A percentile compares a stretch with the other conserved stretches of the same genome.
phyloP scores from a whole-genome alignment of 1,140 invertebrate genomes.

The Thaumatotibia leucotreta region DNA sequence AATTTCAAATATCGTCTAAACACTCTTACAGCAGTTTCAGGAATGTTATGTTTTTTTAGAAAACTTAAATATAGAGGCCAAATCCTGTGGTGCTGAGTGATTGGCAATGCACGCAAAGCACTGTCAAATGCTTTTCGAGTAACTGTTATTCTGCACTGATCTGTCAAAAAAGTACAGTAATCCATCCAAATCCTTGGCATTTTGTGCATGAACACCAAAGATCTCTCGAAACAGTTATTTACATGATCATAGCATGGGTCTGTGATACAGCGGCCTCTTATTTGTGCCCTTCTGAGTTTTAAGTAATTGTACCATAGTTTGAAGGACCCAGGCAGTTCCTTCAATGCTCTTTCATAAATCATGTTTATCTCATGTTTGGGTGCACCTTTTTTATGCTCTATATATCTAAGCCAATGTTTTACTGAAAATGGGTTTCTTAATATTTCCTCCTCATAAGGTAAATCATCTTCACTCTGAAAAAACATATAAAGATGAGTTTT shows the following conservation, averaged over 20 bases:
- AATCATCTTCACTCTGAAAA: constrained; percentile 92
- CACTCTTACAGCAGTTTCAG: constrained; percentile 97
- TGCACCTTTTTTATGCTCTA: constrained; percentile 95
- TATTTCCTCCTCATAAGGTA: constrained; percentile 99
- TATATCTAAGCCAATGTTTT: constrained; percentile 98
- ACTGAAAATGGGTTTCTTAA: constrained; percentile 97
- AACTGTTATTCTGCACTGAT: constrained; percentile 92
- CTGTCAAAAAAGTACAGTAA: constrained; percentile 94
- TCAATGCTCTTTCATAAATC: constrained; percentile 96
- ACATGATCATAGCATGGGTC: constrained; percentile 95
- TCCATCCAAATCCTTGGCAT: constrained; percentile 99
- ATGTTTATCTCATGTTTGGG: constrained; percentile 90
- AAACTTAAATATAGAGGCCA: constrained; percentile 98
- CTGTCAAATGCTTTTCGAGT: constrained; percentile 96
- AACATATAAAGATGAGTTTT: too few relatives aligned
- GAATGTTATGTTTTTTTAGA: constrained; percentile 91
- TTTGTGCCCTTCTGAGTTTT: constrained; percentile 87
- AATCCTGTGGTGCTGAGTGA: constrained; percentile 98
- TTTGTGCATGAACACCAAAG: constrained; percentile 99
- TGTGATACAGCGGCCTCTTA: constrained; percentile 88
- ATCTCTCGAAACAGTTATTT: constrained; percentile 96
- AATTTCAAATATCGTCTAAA: constrained; percentile 97
- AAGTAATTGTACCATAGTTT: constrained; percentile 99
- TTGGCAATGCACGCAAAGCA: constrained; percentile 94
- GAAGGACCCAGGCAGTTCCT: constrained; percentile 98